A percentile compares a stretch with the other conserved stretches of the same genome.
Evolutionary conservation across 2,797 vertebrate species (phyloP).

Genomic region (Sternotherus odoratus): DNA sequence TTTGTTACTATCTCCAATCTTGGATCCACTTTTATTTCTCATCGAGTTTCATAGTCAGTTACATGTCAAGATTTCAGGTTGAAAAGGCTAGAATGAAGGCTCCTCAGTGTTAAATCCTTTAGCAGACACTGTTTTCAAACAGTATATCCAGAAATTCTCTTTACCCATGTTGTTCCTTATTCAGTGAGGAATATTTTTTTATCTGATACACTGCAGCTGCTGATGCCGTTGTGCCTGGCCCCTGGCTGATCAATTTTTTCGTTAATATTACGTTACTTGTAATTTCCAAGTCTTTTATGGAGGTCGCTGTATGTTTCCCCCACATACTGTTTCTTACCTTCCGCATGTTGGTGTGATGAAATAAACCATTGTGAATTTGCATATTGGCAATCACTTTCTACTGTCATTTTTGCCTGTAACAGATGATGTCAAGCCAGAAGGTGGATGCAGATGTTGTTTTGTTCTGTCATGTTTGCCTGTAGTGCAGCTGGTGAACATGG

Average conservation of each 20-base stretch:
- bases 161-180: fast-evolving
- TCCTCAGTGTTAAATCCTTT: neutral
- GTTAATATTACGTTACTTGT: neutral
- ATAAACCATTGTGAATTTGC: neutral
- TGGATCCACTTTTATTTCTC: neutral
- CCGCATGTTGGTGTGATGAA: fast-evolving
- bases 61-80: neutral
- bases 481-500: neutral
- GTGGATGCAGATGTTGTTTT: neutral
- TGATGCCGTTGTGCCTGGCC: neutral
- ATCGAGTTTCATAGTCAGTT: neutral
- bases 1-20: neutral
- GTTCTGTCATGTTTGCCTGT: neutral
- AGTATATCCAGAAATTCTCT: neutral
- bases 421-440: neutral
- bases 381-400: neutral
- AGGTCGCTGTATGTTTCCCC: neutral
- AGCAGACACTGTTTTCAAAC: neutral
- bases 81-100: neutral
- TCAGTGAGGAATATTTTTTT: neutral
- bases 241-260: neutral
- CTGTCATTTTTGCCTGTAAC: neutral
- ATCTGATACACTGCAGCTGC: too few species aligned
- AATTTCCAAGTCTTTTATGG: neutral
- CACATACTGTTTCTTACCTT: neutral